phyloP scores from a whole-genome alignment of 2,113 vertebrate genomes.

The Dipodomys merriami region DNA sequence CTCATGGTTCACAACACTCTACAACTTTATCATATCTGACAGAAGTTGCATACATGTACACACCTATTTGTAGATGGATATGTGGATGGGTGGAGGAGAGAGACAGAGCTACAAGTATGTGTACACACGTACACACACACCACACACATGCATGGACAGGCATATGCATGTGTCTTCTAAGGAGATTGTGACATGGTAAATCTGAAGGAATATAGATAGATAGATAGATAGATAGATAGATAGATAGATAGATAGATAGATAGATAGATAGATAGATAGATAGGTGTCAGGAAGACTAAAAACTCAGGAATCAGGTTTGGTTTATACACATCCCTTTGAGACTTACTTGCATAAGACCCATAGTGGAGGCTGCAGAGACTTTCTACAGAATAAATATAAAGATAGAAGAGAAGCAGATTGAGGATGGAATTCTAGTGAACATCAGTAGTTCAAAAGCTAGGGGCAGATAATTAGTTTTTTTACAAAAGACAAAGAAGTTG shows the following conservation, averaged over 20 bases:
- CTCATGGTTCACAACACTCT: background rate
- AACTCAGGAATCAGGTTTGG: background rate
- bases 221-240: background rate
- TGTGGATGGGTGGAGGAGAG: no score
- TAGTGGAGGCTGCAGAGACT: background rate
- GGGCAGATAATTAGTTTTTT: background rate
- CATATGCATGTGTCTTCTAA: background rate
- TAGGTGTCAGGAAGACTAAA: background rate
- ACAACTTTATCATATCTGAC: background rate
- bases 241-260: background rate
- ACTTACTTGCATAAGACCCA: background rate
- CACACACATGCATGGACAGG: no score
- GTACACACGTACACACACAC: no score
- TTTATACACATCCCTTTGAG: background rate
- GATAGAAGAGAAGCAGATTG: background rate
- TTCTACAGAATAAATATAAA: background rate
- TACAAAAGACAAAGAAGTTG: background rate
- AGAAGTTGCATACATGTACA: background rate
- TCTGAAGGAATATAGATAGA: background rate
- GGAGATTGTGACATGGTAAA: background rate
- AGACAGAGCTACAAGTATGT: no score
- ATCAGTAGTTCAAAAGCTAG: background rate
- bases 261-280: background rate
- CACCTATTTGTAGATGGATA: background rate
- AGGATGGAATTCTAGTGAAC: background rate